These are phyloP conservation scores for Drosophila imparisetae DNA, from an alignment of 2,888 invertebrate genomes.

Conservation along the genomic window DNA sequence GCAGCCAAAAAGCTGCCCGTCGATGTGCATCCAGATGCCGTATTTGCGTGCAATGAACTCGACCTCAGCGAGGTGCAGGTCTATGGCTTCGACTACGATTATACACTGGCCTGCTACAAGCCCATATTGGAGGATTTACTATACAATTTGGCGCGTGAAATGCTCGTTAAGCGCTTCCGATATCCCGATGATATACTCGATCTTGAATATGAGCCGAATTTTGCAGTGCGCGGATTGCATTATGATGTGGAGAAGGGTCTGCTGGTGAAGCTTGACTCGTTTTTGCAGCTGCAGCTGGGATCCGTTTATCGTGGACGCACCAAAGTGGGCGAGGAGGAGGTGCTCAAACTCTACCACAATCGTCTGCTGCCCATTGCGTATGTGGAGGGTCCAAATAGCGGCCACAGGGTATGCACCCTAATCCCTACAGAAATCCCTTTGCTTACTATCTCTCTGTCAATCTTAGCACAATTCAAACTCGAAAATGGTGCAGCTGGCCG, in stretches of 20 bases:
- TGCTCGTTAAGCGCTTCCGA: constrained; percentile 94
- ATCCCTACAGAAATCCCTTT: neutral
- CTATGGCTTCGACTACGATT: constrained; percentile 99
- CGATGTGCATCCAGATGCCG: constrained; percentile 93
- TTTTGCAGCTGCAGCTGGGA: constrained; percentile 97
- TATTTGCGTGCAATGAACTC: constrained; percentile 98
- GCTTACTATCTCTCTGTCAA: constrained; percentile 1
- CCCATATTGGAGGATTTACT: constrained; percentile 94
- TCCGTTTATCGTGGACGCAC: constrained; percentile 95
- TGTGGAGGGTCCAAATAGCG: constrained; percentile 90
- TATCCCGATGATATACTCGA: constrained; percentile 94
- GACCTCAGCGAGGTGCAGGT: constrained; percentile 95
- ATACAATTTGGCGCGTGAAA: constrained; percentile 95
- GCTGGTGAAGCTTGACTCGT: constrained; percentile 96
- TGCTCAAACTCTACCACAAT: constrained; percentile 93
- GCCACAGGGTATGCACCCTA: constrained; percentile 84
- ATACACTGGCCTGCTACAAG: constrained; percentile 97
- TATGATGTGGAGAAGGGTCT: constrained; percentile 98
- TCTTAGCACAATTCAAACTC: constrained; percentile 82
- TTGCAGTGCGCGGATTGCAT: constrained; percentile 98
- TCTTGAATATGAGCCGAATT: constrained; percentile 95
- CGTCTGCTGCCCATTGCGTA: constrained; percentile 94
- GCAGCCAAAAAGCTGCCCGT: constrained; percentile 94
- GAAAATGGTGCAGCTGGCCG: constrained; percentile 97
- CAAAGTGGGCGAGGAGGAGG: constrained; percentile 93